Percentiles rank a stretch among this genome's conserved stretches.
Conservation (phyloP, 2,113 vertebrate species). For the Ictalurus furcatus region DNA sequence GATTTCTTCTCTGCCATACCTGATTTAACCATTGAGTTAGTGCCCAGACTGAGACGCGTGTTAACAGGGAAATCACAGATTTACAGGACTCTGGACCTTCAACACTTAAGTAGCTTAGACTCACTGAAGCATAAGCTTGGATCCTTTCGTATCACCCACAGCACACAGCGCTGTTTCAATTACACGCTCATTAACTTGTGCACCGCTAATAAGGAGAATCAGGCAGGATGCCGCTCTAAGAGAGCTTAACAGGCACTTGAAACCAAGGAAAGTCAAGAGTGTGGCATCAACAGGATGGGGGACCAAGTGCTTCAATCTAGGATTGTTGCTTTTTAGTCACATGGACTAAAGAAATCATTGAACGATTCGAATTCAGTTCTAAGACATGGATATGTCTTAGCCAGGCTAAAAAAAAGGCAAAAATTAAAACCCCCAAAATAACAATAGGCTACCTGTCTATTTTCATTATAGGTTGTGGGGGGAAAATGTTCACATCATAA, state of each 20-base stretch:
- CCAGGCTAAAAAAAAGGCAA: neutral
- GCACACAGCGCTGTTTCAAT: conserved; percentile 32
- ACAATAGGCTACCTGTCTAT: neutral
- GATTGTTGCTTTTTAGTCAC: neutral
- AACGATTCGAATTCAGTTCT: neutral
- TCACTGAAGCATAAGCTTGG: conserved; percentile 20
- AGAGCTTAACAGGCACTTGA: neutral
- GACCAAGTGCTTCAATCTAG: neutral
- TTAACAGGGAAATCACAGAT: neutral
- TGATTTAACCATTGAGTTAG: neutral
- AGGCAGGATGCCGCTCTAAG: neutral
- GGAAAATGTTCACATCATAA: neutral
- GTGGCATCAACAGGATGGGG: neutral
- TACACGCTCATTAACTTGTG: conserved; percentile 42
- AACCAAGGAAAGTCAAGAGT: neutral
- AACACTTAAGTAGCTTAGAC: conserved; percentile 20
- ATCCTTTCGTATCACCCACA: conserved; percentile 8
- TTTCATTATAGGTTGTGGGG: neutral
- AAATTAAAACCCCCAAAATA: neutral
- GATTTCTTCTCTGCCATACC: neutral
- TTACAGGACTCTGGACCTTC: neutral
- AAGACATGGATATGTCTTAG: neutral
- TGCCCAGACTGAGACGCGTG: neutral
- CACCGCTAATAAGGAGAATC: conserved; percentile 28
- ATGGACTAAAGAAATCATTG: neutral